Evolutionary conservation across 1,140 invertebrate genomes (phyloP).

Genomic region (Pogonognathellus flavescens): DNA sequence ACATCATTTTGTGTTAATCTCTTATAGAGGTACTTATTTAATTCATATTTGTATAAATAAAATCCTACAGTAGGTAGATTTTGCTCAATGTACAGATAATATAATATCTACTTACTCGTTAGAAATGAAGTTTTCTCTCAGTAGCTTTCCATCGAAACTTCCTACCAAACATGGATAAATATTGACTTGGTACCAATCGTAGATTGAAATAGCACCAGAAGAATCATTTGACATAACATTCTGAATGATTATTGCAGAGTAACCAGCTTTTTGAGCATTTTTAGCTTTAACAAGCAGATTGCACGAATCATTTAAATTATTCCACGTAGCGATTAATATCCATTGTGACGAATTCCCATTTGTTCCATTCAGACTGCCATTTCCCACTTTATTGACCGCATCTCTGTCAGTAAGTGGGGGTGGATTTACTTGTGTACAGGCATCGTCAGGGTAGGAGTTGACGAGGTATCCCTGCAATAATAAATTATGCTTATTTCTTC

Average conservation of each 20-base stretch:
- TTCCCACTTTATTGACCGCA: background rate
- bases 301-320: constrained; percentile 74
- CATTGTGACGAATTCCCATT: constrained; percentile 74
- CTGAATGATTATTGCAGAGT: constrained; percentile 86
- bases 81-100: background rate
- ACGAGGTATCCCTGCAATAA: constrained; percentile 77
- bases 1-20: too few species aligned
- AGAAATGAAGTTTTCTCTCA: constrained; percentile 77
- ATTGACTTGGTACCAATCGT: constrained; percentile 75
- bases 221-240: constrained; percentile 83
- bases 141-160: constrained; percentile 76
- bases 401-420: constrained; percentile 72
- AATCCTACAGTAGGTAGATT: background rate
- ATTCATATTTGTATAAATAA: too few species aligned
- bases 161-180: constrained; percentile 87
- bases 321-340: constrained; percentile 81
- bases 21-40: too few species aligned
- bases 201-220: constrained; percentile 77
- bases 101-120: constrained; percentile 12
- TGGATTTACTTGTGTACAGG: constrained; percentile 75
- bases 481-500: too few species aligned
- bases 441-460: constrained; percentile 77
- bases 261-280: constrained; percentile 82
- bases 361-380: background rate
- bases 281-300: constrained; percentile 87